These are phyloP conservation scores for Chelmon rostratus DNA, from an alignment of 2,797 vertebrate genomes.

Conservation along the genomic window DNA sequence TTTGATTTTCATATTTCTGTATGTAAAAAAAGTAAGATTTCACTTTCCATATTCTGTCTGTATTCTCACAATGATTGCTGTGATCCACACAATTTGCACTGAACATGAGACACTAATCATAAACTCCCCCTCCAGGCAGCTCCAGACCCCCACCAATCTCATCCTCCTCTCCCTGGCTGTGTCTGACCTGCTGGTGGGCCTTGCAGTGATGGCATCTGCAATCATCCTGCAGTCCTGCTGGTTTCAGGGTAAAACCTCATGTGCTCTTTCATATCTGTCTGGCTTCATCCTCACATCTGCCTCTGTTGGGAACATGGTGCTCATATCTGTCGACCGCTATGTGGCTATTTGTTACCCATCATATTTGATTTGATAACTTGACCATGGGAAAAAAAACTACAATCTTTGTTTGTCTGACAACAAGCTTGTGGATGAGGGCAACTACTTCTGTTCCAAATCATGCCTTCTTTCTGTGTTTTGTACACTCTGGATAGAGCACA, in stretches of 20 bases:
- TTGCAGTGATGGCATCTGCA: conserved; percentile 77
- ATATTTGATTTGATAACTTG: too few relatives aligned
- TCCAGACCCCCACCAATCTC: conserved; percentile 61
- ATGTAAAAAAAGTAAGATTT: not conserved
- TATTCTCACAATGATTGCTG: not conserved
- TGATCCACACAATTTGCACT: not conserved
- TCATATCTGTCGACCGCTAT: too few relatives aligned
- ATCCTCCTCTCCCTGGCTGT: conserved; percentile 79
- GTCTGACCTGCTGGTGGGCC: conserved; percentile 80
- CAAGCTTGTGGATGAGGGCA: too few relatives aligned
- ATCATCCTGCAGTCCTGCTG: conserved; percentile 74
- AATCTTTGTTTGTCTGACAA: too few relatives aligned
- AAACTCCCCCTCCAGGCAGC: conserved; percentile 65
- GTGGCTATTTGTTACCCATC: too few relatives aligned
- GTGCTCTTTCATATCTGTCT: conserved; percentile 69
- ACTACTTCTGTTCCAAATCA: too few relatives aligned
- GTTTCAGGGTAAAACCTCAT: conserved; percentile 27
- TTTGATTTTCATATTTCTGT: not conserved
- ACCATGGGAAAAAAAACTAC: too few relatives aligned
- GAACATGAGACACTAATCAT: not conserved
- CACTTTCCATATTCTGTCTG: not conserved
- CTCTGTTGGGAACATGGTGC: too few relatives aligned
- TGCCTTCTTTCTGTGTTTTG: too few relatives aligned
- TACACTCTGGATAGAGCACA: too few relatives aligned
- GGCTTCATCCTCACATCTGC: conserved; percentile 33